A percentile compares a stretch with the other conserved stretches of the same genome.
Evolutionary conservation across 2,113 vertebrate genomes (phyloP).

Genomic region (Clarias macrocephalus): DNA sequence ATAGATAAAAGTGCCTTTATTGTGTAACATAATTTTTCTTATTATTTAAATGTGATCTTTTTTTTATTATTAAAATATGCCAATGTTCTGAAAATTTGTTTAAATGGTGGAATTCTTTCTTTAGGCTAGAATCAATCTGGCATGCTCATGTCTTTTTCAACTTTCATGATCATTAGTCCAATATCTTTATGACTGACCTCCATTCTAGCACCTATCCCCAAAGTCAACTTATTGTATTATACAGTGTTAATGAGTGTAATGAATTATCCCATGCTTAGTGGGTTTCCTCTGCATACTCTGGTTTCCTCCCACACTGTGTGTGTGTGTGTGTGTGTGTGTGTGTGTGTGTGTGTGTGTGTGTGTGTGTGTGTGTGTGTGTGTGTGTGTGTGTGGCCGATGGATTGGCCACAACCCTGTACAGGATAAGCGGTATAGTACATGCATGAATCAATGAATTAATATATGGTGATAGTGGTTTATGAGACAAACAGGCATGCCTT

Average conservation of each 20-base stretch:
- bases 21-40: too few species aligned
- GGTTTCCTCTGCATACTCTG: too few species aligned
- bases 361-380: too few species aligned
- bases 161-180: not conserved
- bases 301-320: too few species aligned
- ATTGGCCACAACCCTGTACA: too few species aligned
- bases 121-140: not conserved
- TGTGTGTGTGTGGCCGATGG: too few species aligned
- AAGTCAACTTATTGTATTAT: not conserved
- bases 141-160: not conserved
- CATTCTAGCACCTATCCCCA: not conserved
- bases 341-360: too few species aligned
- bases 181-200: not conserved
- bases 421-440: too few species aligned
- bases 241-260: not conserved
- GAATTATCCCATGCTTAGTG: too few species aligned
- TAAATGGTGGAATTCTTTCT: not conserved
- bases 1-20: not conserved
- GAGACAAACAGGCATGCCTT: not conserved
- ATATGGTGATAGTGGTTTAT: not conserved
- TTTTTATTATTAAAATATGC: not conserved
- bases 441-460: too few species aligned
- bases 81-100: not conserved
- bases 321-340: too few species aligned
- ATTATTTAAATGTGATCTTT: not conserved